Evolutionary conservation across 2,797 vertebrate species (phyloP), one percentile per base, ranked within the genome.

Genomic region (Coendou prehensilis): DNA sequence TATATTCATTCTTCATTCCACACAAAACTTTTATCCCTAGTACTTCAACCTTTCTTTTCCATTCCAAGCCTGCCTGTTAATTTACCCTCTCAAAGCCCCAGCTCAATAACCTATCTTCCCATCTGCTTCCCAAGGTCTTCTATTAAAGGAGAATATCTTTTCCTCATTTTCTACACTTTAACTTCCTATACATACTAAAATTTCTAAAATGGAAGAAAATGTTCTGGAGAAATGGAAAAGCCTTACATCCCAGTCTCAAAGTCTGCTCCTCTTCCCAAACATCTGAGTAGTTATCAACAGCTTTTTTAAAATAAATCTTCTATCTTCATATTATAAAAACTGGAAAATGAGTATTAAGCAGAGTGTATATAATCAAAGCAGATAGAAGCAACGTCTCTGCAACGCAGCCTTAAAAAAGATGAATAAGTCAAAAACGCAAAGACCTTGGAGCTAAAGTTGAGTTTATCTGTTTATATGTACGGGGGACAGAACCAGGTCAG

Each of bases 401-500:
- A 14, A 23, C 6, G 63, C 52, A 94, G 59, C 6, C 47, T 67
- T 76, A 78, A 59, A 79, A 82, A 94, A 94, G 54, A 84, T 78
- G 76, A 96, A 45, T 61, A 64, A 84, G 54, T 85, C 59, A 92
- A 75, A 96, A 92, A 28, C 69, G 37, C 52, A 69, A 93, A 94
- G 89, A 87, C 85, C 50, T 63, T 84, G 92, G 52, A 82, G 84
- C 89, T 37, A 17, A 96, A 50, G 45, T 75, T 73, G 95, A 73
- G 57, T 87, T 87, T 91, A 67, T 93, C 86, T 92, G 78, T 91
- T 69, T 73, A 59, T 87, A 67, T 82, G 37, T 78, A 23, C 30
- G 5, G 61, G 52, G 64, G 41, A 85, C 61, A 92, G 92, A 97
- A 92, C 64, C 85, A 96, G 95, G 92, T 97, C 96, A 95, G 56